Conservation (phyloP, 2,113 vertebrate species). For the Greenwoodochromis staneri region DNA sequence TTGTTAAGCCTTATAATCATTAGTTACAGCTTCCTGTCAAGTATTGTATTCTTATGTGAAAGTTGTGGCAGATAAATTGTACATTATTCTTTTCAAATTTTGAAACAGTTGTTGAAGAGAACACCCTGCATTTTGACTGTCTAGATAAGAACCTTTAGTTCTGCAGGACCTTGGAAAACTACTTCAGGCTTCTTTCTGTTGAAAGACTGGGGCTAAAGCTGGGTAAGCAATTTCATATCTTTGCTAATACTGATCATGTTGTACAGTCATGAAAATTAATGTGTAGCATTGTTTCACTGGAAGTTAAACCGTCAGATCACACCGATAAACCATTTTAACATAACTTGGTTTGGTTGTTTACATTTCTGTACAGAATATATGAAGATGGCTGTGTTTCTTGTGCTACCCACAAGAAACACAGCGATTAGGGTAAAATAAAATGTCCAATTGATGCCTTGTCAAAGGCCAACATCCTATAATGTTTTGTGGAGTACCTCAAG, state of each 20-base stretch:
- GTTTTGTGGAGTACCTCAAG: background rate
- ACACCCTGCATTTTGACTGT: background rate
- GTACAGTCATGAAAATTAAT: background rate
- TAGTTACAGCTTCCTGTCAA: background rate
- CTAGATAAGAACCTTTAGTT: background rate
- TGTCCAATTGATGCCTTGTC: background rate
- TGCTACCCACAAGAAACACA: background rate
- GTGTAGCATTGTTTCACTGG: background rate
- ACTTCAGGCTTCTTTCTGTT: background rate
- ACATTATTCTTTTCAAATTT: background rate
- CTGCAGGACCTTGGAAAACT: background rate
- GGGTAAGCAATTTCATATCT: background rate
- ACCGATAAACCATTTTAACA: background rate
- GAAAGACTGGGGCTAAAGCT: background rate
- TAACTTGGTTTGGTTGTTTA: background rate
- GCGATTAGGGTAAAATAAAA: background rate
- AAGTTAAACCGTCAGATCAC: background rate
- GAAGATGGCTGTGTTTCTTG: background rate
- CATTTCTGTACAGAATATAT: background rate
- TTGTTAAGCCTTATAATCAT: background rate
- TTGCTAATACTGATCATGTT: background rate
- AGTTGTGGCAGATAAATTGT: background rate
- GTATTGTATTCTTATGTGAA: background rate
- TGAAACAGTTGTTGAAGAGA: background rate
- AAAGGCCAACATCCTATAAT: background rate